Conservation (phyloP, 2,113 vertebrate genomes). For the Noturus placidus region DNA sequence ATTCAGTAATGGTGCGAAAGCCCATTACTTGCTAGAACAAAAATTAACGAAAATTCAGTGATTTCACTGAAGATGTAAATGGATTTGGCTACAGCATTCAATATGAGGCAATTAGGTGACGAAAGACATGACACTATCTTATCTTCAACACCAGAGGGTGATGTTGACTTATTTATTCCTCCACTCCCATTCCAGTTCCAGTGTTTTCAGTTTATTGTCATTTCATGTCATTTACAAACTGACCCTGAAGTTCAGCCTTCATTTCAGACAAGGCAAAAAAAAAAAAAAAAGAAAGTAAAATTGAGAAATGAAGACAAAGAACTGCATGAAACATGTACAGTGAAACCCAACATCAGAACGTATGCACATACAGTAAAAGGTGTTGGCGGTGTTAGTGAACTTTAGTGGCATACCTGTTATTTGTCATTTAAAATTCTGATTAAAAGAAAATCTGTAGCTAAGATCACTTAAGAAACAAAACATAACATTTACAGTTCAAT, state of each 20-base stretch:
- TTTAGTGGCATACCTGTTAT: background rate
- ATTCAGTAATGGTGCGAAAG: conserved; percentile 2
- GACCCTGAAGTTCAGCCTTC: background rate
- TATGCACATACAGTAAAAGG: background rate
- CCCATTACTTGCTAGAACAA: background rate
- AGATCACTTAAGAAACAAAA: too few species aligned
- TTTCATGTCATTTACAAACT: background rate
- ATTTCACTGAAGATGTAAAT: background rate
- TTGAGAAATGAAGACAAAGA: background rate
- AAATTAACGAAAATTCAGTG: background rate
- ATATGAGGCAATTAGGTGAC: background rate
- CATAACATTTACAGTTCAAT: too few species aligned
- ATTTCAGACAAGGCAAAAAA: background rate
- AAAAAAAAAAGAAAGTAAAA: background rate
- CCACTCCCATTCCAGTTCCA: background rate
- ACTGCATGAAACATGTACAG: background rate
- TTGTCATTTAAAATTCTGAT: too few species aligned
- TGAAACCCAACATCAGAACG: background rate
- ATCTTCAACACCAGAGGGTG: conserved; percentile 42
- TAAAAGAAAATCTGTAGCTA: too few species aligned
- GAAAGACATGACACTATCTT: background rate
- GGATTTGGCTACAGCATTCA: background rate
- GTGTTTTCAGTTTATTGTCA: background rate
- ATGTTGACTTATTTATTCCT: conserved; percentile 37
- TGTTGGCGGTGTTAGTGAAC: background rate